A percentile compares a stretch with the other conserved stretches of the same genome.
Conservation (phyloP, 2,888 invertebrate species). For the Drosophila leonis region DNA sequence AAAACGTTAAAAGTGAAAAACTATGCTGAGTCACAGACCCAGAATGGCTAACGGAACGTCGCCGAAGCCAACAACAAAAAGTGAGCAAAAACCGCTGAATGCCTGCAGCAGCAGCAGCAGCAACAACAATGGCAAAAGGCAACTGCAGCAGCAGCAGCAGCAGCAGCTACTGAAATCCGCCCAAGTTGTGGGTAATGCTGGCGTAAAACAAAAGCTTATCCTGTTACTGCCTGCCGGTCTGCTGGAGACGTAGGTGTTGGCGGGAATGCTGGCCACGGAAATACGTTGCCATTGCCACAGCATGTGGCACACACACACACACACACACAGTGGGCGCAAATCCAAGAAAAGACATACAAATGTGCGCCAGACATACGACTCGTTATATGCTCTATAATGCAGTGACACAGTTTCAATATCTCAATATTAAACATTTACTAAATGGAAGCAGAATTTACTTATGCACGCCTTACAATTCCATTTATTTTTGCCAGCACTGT, state of each 20-base stretch:
- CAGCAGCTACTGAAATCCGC: conserved; percentile 65
- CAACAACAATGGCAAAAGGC: conserved; percentile 36
- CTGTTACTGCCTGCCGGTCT: conserved; percentile 62
- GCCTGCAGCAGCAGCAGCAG: conserved; percentile 27
- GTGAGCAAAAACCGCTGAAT: conserved; percentile 72
- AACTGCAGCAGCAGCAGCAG: conserved; percentile 20
- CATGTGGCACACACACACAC: conserved; percentile 64
- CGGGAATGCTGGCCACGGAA: conserved; percentile 63
- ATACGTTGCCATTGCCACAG: conserved; percentile 76
- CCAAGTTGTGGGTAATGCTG: conserved; percentile 81
- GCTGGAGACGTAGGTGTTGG: conserved; percentile 30
- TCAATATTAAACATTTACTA: neutral
- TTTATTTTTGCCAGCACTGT: neutral
- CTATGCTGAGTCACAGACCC: conserved; percentile 72
- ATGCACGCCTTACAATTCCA: neutral
- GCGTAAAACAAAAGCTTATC: conserved; percentile 82
- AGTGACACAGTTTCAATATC: neutral
- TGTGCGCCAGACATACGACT: conserved; percentile 1
- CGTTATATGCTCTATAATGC: conserved; percentile 1
- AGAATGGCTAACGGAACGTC: conserved; percentile 32
- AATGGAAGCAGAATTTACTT: neutral
- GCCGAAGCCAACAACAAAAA: conserved; percentile 42
- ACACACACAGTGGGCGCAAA: conserved; percentile 24
- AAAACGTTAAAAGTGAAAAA: conserved; percentile 75
- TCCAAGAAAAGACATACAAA: conserved; percentile 46